Evolutionary conservation across 2,888 invertebrate species (phyloP).

Genomic region (Thecophora atra): DNA sequence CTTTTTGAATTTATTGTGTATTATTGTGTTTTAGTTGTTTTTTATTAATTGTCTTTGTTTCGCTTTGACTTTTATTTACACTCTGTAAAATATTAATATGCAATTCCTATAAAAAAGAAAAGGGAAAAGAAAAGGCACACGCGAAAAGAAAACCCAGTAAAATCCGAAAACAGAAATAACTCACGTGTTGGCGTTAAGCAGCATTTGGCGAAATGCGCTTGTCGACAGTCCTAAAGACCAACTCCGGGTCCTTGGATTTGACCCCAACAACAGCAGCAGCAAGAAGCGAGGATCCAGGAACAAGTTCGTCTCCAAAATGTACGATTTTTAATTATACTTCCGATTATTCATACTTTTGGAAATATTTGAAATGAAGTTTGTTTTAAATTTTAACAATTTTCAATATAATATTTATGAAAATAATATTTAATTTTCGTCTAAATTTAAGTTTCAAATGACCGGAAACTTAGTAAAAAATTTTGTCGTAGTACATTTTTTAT

Average conservation of each 20-base stretch:
- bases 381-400: too few species aligned
- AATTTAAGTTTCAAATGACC: too few species aligned
- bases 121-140: slow-evolving; percentile 4
- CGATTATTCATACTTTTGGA: too few species aligned
- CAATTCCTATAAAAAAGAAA: neutral
- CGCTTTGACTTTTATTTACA: slow-evolving; percentile 1
- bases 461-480: too few species aligned
- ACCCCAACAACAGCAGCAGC: slow-evolving; percentile 34
- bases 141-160: neutral
- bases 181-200: neutral
- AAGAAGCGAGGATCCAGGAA: slow-evolving; percentile 32
- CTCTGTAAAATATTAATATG: slow-evolving; percentile 19
- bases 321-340: slow-evolving; percentile 22
- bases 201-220: slow-evolving; percentile 39
- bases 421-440: too few species aligned
- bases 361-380: too few species aligned
- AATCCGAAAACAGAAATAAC: neutral
- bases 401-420: too few species aligned
- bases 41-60: neutral
- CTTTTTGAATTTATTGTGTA: neutral
- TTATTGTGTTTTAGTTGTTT: neutral
- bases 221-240: slow-evolving; percentile 40
- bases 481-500: too few species aligned
- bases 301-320: slow-evolving; percentile 38
- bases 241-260: slow-evolving; percentile 41